Evolutionary conservation across 2,797 vertebrate genomes (phyloP).

Genomic region (Melanotaenia nigrans): DNA sequence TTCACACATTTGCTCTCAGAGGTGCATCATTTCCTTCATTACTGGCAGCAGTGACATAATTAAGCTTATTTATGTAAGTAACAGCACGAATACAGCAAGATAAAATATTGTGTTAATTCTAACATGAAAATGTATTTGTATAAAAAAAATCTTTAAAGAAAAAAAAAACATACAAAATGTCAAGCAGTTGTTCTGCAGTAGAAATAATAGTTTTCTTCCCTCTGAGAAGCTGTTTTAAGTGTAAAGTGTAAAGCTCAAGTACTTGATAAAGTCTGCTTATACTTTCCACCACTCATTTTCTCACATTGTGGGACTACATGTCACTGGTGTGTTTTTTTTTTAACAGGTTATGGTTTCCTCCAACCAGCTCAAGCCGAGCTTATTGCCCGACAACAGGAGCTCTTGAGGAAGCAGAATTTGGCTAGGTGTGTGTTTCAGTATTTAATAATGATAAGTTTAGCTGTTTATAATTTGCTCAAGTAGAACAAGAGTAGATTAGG

Average conservation of each 20-base stretch:
- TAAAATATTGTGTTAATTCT: background rate
- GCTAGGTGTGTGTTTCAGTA: slow-evolving; percentile 84
- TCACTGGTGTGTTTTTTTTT: slow-evolving; percentile 8
- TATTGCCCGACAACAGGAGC: slow-evolving; percentile 94
- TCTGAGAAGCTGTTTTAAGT: background rate
- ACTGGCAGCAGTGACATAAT: background rate
- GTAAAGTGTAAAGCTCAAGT: background rate
- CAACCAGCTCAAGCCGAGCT: slow-evolving; percentile 94
- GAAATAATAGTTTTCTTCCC: background rate
- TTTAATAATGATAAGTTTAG: too few relatives aligned
- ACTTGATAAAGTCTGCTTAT: background rate
- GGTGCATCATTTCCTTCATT: background rate
- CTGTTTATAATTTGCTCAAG: background rate
- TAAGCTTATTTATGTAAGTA: background rate
- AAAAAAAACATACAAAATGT: background rate
- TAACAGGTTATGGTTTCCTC: slow-evolving; percentile 92
- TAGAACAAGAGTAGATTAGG: background rate
- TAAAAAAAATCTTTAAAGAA: background rate
- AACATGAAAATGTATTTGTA: background rate
- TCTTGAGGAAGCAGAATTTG: slow-evolving; percentile 95
- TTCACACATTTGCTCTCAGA: background rate
- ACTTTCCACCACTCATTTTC: background rate
- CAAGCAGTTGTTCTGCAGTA: background rate
- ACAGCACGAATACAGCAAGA: background rate
- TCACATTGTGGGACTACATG: background rate